Evolutionary conservation across 2,888 invertebrate genomes (phyloP).

Genomic region (Drosophila macrospina): DNA sequence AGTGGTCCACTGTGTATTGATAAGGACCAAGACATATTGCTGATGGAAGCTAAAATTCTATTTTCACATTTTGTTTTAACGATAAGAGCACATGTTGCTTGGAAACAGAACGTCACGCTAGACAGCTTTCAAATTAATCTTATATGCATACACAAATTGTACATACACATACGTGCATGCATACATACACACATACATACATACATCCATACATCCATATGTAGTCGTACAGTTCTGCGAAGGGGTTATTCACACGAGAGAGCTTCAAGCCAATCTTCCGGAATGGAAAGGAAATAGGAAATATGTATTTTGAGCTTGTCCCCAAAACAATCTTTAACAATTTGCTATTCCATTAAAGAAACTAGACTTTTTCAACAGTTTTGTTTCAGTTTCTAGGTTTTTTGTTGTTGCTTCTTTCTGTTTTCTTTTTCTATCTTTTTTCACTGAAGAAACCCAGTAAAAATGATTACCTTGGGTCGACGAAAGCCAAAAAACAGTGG

Average conservation of each 20-base stretch:
- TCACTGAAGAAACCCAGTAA: constrained; percentile 34
- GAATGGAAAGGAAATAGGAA: constrained; percentile 11
- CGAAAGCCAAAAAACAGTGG: constrained; percentile 46
- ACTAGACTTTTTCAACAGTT: constrained; percentile 17
- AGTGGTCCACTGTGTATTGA: constrained; percentile 46
- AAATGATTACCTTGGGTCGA: constrained; percentile 70
- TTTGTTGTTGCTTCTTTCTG: constrained; percentile 8
- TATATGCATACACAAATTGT: constrained; percentile 8
- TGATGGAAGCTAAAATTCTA: constrained; percentile 41
- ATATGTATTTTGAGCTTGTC: constrained; percentile 7
- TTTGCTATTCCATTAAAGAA: constrained; percentile 30
- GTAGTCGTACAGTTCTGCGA: not conserved
- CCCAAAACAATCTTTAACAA: constrained; percentile 16
- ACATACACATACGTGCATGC: not conserved
- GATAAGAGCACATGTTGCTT: constrained; percentile 51
- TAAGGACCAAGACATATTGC: constrained; percentile 49
- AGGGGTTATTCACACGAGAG: constrained; percentile 46
- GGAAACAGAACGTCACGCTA: constrained; percentile 53
- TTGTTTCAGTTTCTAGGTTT: not conserved
- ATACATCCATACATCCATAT: not conserved
- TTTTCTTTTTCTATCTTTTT: constrained; percentile 14
- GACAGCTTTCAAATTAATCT: constrained; percentile 51
- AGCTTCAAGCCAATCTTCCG: not conserved
- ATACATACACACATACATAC: not conserved
- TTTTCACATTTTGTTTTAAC: constrained; percentile 36